These are phyloP conservation scores for Thamnaconus septentrionalis DNA, from an alignment of 2,113 vertebrate genomes.

Conservation along the genomic window DNA sequence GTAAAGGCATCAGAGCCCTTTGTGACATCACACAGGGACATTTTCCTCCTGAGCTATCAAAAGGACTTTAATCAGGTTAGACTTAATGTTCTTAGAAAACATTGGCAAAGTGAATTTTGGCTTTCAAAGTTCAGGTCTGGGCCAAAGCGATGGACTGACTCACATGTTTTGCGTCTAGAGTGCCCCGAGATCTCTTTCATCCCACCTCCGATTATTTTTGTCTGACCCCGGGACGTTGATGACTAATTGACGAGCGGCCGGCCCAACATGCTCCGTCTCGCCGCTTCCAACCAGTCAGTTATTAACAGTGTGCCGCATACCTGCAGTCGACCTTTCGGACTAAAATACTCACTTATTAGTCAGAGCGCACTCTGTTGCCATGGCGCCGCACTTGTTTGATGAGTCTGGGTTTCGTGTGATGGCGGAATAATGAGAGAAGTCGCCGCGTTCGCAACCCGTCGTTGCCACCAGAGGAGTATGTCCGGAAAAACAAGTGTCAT, in stretches of 20 bases:
- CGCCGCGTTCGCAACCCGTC: constrained; percentile 26
- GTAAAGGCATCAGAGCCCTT: too few species aligned
- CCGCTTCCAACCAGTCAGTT: constrained; percentile 64
- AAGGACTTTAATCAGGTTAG: too few species aligned
- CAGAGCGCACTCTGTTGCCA: constrained; percentile 68
- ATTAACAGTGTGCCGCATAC: constrained; percentile 73
- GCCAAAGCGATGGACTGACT: background rate
- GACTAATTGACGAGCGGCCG: constrained; percentile 50
- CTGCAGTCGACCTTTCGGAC: constrained; percentile 75
- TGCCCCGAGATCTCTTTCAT: background rate
- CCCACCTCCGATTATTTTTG: constrained; percentile 13
- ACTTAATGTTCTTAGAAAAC: too few species aligned
- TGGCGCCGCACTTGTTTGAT: constrained; percentile 54
- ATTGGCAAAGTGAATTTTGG: too few species aligned
- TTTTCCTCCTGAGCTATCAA: too few species aligned
- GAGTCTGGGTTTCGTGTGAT: constrained; percentile 52
- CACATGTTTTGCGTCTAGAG: too few species aligned
- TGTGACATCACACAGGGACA: too few species aligned
- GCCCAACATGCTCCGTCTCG: constrained; percentile 41
- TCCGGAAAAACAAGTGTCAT: constrained; percentile 6
- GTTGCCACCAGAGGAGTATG: background rate
- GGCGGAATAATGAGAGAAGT: constrained; percentile 39
- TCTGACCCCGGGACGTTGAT: constrained; percentile 33
- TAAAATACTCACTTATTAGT: constrained; percentile 78
- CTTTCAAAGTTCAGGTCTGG: too few species aligned